Percentiles rank a stretch among this genome's conserved stretches.
Conservation (phyloP, 2,888 invertebrate genomes). For the Oscheius sp. region DNA sequence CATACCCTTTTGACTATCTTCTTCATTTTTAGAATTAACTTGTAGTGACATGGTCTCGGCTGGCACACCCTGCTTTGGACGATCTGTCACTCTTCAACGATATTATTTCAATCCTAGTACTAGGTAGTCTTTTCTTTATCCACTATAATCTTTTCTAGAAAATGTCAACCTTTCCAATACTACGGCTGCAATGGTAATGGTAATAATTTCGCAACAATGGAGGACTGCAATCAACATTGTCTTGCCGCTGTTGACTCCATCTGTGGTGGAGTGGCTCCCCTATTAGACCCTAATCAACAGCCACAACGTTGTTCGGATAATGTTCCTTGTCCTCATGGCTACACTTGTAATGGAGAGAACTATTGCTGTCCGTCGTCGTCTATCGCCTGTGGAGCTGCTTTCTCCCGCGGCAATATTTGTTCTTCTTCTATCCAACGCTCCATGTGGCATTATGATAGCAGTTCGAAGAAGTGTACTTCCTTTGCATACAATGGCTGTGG, state of each 20-base stretch:
- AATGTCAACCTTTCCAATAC: conserved; percentile 69
- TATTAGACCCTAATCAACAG: conserved; percentile 63
- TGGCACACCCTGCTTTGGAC: conserved; percentile 67
- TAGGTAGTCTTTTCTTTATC: conserved; percentile 33
- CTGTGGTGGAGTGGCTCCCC: conserved; percentile 65
- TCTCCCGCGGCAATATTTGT: conserved; percentile 54
- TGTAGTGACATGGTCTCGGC: conserved; percentile 65
- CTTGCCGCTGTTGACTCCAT: conserved; percentile 60
- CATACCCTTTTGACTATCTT: neutral
- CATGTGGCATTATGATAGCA: conserved; percentile 64
- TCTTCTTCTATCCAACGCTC: conserved; percentile 58
- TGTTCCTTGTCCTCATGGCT: conserved; percentile 64
- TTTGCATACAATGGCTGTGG: conserved; percentile 68
- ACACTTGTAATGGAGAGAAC: conserved; percentile 60
- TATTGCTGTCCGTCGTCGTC: conserved; percentile 65
- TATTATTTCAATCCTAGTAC: conserved; percentile 63
- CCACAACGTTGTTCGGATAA: conserved; percentile 61
- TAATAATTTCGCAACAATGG: conserved; percentile 64
- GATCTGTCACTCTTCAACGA: conserved; percentile 62
- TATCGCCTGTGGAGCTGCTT: conserved; percentile 59
- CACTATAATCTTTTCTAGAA: conserved; percentile 32
- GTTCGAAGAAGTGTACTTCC: conserved; percentile 58
- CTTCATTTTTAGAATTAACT: conserved; percentile 55
- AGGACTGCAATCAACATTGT: conserved; percentile 63
- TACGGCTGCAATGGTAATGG: conserved; percentile 66